A percentile compares a stretch with the other conserved stretches of the same genome.
These are phyloP conservation scores for Notechis scutatus DNA, from an alignment of 2,113 vertebrate species.

Conservation along the genomic window DNA sequence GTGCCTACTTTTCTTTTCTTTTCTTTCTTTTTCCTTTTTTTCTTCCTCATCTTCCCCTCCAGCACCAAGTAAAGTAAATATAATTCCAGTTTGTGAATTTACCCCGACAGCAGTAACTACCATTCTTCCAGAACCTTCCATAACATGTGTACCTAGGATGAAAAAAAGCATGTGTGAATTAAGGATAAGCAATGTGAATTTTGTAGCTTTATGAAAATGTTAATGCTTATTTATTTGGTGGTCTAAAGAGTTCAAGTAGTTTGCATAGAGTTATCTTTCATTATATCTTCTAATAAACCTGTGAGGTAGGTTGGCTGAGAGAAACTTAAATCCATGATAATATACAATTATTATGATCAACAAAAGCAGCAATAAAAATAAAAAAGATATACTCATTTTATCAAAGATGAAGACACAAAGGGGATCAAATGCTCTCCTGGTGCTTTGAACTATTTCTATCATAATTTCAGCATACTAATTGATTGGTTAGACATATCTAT, in stretches of 20 bases:
- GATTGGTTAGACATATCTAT: background rate
- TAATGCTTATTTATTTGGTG: background rate
- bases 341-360: background rate
- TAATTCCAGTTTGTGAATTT: conserved; percentile 99
- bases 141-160: conserved; percentile 92
- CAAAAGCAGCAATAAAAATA: background rate
- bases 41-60: conserved; percentile 84
- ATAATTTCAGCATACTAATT: background rate
- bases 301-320: background rate
- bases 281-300: background rate
- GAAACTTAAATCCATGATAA: background rate
- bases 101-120: conserved; percentile 94
- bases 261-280: background rate
- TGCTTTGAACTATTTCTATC: background rate
- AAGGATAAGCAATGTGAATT: background rate
- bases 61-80: conserved; percentile 92
- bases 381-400: background rate
- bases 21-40: conserved; percentile 91
- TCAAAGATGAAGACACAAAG: background rate
- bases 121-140: conserved; percentile 99
- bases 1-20: conserved; percentile 89
- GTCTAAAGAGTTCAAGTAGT: background rate
- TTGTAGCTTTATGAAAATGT: background rate
- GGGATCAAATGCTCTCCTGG: background rate
- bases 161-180: conserved; percentile 16